A percentile compares a stretch with the other conserved stretches of the same genome.
These are phyloP conservation scores for Hyperopisus bebe DNA, from an alignment of 2,113 vertebrate genomes.

Conservation along the genomic window DNA sequence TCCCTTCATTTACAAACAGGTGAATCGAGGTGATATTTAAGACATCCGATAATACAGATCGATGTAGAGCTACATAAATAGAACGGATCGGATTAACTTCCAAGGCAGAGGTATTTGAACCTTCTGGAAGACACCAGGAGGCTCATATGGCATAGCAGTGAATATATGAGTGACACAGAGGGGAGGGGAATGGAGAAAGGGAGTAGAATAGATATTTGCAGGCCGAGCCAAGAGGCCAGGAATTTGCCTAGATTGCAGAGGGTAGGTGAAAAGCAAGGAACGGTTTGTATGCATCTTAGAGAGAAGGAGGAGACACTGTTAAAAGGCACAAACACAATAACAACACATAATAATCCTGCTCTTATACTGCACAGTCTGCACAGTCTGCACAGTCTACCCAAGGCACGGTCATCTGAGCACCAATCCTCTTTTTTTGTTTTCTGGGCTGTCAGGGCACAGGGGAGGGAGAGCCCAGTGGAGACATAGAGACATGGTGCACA, in stretches of 20 bases:
- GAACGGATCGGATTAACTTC: background rate
- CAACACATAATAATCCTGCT: background rate
- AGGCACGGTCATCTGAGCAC: background rate
- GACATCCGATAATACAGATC: background rate
- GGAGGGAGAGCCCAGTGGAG: background rate
- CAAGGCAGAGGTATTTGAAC: background rate
- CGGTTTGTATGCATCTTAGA: background rate
- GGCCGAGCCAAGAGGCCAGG: background rate
- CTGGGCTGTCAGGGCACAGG: background rate
- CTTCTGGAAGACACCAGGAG: background rate
- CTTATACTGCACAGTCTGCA: background rate
- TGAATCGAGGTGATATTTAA: constrained; percentile 2
- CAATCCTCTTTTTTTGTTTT: background rate
- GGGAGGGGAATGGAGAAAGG: constrained; percentile 3
- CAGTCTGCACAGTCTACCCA: background rate
- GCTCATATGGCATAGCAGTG: background rate
- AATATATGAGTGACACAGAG: constrained; percentile 21
- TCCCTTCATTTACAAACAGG: constrained; percentile 2
- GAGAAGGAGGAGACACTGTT: background rate
- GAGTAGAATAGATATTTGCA: constrained; percentile 26
- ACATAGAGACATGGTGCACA: background rate
- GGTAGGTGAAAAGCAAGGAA: background rate
- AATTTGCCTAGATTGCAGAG: background rate
- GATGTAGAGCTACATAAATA: background rate
- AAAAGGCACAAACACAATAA: background rate